phyloP scores from a whole-genome alignment of 2,888 invertebrate species.

The Dasysyrphus albostriatus region DNA sequence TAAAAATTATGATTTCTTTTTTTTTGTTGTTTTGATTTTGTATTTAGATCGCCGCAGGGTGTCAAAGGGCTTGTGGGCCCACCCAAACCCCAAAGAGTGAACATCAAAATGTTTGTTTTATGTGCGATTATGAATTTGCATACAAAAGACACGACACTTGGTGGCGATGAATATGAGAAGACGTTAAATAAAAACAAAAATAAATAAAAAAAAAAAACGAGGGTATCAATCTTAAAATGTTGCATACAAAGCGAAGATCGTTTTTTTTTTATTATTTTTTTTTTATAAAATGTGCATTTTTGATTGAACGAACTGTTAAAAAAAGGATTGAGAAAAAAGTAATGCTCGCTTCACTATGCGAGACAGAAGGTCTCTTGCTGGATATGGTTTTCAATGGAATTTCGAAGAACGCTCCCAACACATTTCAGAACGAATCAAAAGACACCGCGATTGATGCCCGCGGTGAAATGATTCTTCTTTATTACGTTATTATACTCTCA shows the following conservation, averaged over 20 bases:
- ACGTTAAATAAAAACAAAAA: neutral
- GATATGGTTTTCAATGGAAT: constrained; percentile 26
- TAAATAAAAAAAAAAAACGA: constrained; percentile 21
- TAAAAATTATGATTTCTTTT: constrained; percentile 55
- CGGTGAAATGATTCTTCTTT: constrained; percentile 76
- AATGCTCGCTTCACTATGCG: constrained; percentile 14
- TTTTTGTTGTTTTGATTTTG: neutral
- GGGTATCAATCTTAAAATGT: constrained; percentile 37
- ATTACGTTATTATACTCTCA: constrained; percentile 73
- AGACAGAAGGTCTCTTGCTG: constrained; percentile 62
- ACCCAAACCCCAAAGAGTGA: constrained; percentile 44
- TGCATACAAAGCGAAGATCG: constrained; percentile 29
- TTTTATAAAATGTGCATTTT: constrained; percentile 42
- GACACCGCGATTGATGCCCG: constrained; percentile 73
- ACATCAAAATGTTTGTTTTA: constrained; percentile 75
- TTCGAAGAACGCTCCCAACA: constrained; percentile 27
- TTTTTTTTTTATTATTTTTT: neutral
- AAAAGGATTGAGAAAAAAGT: constrained; percentile 15
- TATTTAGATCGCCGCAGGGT: constrained; percentile 66
- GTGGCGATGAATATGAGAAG: neutral
- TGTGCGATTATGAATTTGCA: constrained; percentile 74
- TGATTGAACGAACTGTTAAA: constrained; percentile 33
- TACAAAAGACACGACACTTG: constrained; percentile 67
- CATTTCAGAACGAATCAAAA: constrained; percentile 57
- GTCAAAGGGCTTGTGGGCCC: constrained; percentile 64